These are phyloP conservation scores for Theocolax elegans DNA, from an alignment of 1,140 invertebrate genomes.

Conservation along the genomic window DNA sequence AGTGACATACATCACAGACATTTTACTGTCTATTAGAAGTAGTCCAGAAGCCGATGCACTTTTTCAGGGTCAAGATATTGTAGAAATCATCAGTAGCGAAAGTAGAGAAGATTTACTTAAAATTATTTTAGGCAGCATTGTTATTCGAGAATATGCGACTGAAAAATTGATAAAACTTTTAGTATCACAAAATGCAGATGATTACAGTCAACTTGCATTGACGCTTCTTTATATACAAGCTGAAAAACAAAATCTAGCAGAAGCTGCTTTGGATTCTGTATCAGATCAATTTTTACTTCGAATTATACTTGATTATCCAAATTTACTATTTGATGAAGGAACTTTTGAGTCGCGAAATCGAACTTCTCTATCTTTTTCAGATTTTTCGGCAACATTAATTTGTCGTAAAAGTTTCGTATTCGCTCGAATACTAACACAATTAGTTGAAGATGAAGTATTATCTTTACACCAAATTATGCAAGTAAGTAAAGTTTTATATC, in stretches of 20 bases:
- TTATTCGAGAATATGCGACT: slow-evolving; percentile 71
- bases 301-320: slow-evolving; percentile 64
- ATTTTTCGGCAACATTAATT: slow-evolving; percentile 69
- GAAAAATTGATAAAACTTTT: slow-evolving; percentile 70
- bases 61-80: slow-evolving; percentile 66
- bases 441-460: slow-evolving; percentile 63
- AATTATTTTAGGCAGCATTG: slow-evolving; percentile 68
- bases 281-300: slow-evolving; percentile 55
- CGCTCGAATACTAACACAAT: slow-evolving; percentile 62
- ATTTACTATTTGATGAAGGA: slow-evolving; percentile 68
- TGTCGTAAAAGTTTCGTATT: slow-evolving; percentile 64
- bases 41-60: slow-evolving; percentile 65
- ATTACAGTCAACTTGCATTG: slow-evolving; percentile 63
- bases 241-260: slow-evolving; percentile 65
- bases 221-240: slow-evolving; percentile 69
- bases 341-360: slow-evolving; percentile 56
- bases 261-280: slow-evolving; percentile 63
- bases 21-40: slow-evolving; percentile 62
- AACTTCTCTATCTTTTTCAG: slow-evolving; percentile 67
- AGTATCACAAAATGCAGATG: slow-evolving; percentile 48
- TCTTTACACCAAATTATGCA: slow-evolving; percentile 69
- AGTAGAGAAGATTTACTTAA: slow-evolving; percentile 65
- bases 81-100: slow-evolving; percentile 66
- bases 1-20: slow-evolving; percentile 67
- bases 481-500: slow-evolving; percentile 2